phyloP scores from a whole-genome alignment of 2,113 vertebrate genomes.

The Addax nasomaculatus region DNA sequence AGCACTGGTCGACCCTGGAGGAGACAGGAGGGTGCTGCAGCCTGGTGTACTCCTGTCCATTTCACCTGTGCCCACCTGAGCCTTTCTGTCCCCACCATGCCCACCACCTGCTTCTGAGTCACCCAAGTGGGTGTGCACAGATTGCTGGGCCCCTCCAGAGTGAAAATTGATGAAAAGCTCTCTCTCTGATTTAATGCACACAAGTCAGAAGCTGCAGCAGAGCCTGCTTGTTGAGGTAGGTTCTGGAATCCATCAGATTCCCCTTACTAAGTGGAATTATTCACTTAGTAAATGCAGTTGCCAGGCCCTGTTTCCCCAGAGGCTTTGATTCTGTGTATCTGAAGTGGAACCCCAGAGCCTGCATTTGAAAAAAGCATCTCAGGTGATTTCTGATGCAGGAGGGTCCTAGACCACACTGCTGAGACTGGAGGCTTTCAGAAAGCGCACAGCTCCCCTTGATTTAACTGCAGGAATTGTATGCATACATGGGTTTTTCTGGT shows the following conservation, averaged over 20 bases:
- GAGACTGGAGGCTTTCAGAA: neutral
- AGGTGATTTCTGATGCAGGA: neutral
- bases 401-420: neutral
- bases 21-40: neutral
- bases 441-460: neutral
- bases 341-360: neutral
- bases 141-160: no score
- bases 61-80: neutral
- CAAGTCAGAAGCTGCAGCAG: neutral
- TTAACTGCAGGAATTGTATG: neutral
- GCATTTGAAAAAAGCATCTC: neutral
- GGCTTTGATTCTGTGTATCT: neutral
- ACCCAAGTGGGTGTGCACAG: neutral
- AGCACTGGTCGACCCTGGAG: slow-evolving; percentile 94
- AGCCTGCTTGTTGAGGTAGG: neutral
- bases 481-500: neutral
- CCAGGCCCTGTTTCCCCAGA: neutral
- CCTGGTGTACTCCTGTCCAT: neutral
- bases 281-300: neutral
- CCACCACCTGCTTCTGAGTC: neutral
- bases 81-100: neutral
- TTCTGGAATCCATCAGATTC: neutral
- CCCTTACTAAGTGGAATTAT: no score
- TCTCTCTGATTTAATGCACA: neutral
- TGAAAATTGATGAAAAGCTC: neutral